Conservation (phyloP, 2,888 invertebrate species). For the Apoda limacodes region DNA sequence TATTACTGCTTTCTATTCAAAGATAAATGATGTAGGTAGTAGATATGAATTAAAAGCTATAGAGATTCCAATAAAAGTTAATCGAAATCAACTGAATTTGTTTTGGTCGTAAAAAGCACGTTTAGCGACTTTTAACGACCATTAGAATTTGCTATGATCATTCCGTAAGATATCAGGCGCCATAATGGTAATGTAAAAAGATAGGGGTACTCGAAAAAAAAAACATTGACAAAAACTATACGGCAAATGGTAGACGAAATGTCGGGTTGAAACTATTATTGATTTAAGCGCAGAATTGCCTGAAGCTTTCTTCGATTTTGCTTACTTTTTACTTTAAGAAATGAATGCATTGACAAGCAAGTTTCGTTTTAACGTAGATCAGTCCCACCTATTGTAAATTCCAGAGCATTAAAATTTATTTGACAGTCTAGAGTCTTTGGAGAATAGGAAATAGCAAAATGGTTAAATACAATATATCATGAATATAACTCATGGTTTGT, state of each 20-base stretch:
- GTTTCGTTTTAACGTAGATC: slow-evolving; percentile 41
- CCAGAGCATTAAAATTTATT: slow-evolving; percentile 66
- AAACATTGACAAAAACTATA: slow-evolving; percentile 61
- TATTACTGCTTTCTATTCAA: too few species aligned
- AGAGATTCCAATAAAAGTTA: slow-evolving; percentile 28
- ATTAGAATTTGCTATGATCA: slow-evolving; percentile 60
- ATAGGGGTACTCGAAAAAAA: slow-evolving; percentile 58
- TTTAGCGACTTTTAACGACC: slow-evolving; percentile 46
- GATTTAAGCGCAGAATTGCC: slow-evolving; percentile 43
- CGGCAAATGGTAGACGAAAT: slow-evolving; percentile 50
- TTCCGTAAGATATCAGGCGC: slow-evolving; percentile 47
- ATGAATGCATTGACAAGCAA: slow-evolving; percentile 40
- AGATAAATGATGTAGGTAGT: slow-evolving; percentile 12
- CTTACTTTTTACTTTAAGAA: slow-evolving; percentile 36
- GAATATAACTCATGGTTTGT: slow-evolving; percentile 68
- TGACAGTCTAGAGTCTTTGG: slow-evolving; percentile 66
- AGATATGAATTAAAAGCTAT: slow-evolving; percentile 23
- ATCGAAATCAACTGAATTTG: slow-evolving; percentile 43
- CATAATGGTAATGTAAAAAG: slow-evolving; percentile 58
- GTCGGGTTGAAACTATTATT: slow-evolving; percentile 40
- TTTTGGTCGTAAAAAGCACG: slow-evolving; percentile 41
- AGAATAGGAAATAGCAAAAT: slow-evolving; percentile 70
- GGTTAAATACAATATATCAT: slow-evolving; percentile 60
- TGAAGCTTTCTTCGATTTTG: slow-evolving; percentile 29
- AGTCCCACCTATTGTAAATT: slow-evolving; percentile 66